Conservation (phyloP, 2,797 vertebrate species). For the Liasis olivaceus region DNA sequence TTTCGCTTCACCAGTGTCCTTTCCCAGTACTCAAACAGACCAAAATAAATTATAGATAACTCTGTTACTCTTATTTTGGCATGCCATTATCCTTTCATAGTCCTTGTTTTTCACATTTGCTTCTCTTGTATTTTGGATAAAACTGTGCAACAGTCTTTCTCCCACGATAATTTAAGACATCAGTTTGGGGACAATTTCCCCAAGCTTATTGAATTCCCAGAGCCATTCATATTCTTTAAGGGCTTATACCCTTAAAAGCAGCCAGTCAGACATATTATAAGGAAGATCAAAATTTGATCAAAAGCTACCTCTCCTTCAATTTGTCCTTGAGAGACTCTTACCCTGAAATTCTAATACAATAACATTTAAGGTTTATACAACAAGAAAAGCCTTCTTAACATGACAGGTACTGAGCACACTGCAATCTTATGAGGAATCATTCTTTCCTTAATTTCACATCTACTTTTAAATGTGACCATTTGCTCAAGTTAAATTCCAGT, state of each 20-base stretch:
- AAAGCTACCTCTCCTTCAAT: neutral
- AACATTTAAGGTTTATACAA: neutral
- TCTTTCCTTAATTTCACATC: no score
- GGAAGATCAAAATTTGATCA: neutral
- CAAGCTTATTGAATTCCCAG: neutral
- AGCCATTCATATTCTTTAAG: neutral
- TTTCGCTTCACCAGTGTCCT: neutral
- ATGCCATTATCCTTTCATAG: neutral
- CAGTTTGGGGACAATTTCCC: neutral
- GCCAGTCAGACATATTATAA: neutral
- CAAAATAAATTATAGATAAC: neutral
- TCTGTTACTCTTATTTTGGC: neutral
- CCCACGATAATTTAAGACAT: neutral
- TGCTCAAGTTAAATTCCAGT: no score
- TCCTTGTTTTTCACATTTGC: neutral
- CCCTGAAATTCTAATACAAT: neutral
- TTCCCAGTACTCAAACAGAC: neutral
- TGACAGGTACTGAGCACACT: no score
- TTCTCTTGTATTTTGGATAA: neutral
- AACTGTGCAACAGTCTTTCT: neutral
- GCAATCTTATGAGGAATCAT: no score
- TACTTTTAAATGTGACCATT: no score
- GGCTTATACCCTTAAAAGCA: neutral
- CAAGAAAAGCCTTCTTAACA: neutral
- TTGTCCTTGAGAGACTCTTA: neutral